A percentile compares a stretch with the other conserved stretches of the same genome.
These are phyloP conservation scores for Phoenicopterus ruber DNA, from an alignment of 2,113 vertebrate genomes.

Conservation along the genomic window DNA sequence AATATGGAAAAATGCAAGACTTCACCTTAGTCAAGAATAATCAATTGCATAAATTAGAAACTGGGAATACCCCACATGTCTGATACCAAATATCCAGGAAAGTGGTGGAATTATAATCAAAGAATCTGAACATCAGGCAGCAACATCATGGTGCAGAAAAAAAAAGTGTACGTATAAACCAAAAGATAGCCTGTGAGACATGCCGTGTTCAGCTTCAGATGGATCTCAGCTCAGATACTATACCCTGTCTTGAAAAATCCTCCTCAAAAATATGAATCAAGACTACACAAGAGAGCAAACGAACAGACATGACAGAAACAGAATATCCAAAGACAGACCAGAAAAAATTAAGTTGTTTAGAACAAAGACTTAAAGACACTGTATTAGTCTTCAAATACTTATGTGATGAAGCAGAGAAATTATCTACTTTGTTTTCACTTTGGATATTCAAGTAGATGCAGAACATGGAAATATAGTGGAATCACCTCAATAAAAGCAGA, in stretches of 20 bases:
- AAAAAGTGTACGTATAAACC: not conserved
- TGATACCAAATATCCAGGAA: not conserved
- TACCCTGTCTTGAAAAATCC: not conserved
- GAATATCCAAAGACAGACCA: not conserved
- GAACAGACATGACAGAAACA: not conserved
- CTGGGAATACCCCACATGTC: not conserved
- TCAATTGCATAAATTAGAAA: not conserved
- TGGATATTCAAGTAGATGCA: not conserved
- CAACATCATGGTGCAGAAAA: not conserved
- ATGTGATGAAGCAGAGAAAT: not conserved
- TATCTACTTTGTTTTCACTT: not conserved
- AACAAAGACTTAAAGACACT: not conserved
- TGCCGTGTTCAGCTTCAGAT: not conserved
- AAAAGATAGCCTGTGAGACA: fast-evolving
- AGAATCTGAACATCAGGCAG: not conserved
- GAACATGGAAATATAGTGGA: not conserved
- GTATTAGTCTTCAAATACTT: not conserved
- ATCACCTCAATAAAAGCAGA: not conserved
- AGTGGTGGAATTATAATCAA: fast-evolving
- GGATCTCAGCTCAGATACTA: not conserved
- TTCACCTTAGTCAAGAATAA: not conserved
- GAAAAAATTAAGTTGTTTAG: not conserved
- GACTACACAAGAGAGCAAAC: not conserved
- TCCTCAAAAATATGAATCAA: not conserved
- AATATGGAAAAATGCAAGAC: not conserved